Conservation (phyloP, 1,140 invertebrate species). For the Tachypleus tridentatus region DNA sequence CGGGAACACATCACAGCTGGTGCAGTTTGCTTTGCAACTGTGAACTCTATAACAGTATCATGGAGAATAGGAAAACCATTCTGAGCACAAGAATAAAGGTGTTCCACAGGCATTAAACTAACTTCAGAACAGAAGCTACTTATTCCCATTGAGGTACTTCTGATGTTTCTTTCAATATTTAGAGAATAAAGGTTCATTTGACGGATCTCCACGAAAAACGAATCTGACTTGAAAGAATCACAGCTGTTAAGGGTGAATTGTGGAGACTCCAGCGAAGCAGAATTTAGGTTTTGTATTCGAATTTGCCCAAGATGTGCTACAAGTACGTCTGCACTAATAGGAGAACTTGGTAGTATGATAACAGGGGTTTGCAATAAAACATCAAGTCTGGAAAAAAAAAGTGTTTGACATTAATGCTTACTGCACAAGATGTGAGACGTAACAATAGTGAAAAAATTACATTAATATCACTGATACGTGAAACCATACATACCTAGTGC, state of each 20-base stretch:
- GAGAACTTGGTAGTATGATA: constrained; percentile 64
- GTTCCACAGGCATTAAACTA: constrained; percentile 40
- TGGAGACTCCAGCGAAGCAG: constrained; percentile 14
- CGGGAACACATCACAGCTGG: no score
- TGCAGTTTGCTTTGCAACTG: constrained; percentile 25
- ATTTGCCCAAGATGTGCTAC: constrained; percentile 90
- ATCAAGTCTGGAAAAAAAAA: constrained; percentile 30
- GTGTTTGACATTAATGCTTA: not conserved
- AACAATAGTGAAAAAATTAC: no score
- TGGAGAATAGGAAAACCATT: constrained; percentile 58
- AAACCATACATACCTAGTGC: no score
- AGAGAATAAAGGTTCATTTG: constrained; percentile 81
- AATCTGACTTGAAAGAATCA: constrained; percentile 16
- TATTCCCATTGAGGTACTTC: constrained; percentile 10
- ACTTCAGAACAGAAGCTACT: constrained; percentile 11
- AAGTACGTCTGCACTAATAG: constrained; percentile 66
- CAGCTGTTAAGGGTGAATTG: constrained; percentile 4
- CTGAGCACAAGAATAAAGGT: constrained; percentile 51
- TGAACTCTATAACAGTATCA: constrained; percentile 63
- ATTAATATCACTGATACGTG: no score
- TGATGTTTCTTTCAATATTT: constrained; percentile 41
- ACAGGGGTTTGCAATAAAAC: constrained; percentile 79
- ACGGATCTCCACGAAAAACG: constrained; percentile 47
- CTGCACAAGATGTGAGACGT: no score
- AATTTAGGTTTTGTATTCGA: constrained; percentile 11